These are phyloP conservation scores for Strix aluco DNA, from an alignment of 2,113 vertebrate genomes.

Conservation along the genomic window DNA sequence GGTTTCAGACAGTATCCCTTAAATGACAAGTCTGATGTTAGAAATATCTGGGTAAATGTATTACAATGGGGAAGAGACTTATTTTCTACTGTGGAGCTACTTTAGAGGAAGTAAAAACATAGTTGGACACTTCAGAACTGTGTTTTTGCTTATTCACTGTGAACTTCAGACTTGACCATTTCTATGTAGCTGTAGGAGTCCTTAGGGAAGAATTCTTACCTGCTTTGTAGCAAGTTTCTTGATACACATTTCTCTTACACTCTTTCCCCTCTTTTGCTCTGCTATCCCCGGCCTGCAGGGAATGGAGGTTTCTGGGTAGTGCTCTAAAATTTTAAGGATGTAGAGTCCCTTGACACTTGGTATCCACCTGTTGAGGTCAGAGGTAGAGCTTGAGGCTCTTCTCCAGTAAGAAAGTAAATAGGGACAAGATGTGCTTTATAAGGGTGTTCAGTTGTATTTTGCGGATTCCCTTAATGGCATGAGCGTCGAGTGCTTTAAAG, in stretches of 20 bases:
- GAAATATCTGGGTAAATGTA: neutral
- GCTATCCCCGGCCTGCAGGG: neutral
- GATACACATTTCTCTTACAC: neutral
- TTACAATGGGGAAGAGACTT: neutral
- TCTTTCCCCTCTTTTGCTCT: neutral
- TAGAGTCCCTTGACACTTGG: neutral
- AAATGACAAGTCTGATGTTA: neutral
- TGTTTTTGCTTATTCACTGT: neutral
- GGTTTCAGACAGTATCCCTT: neutral
- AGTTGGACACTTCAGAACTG: neutral
- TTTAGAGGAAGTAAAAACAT: neutral
- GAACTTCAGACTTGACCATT: neutral
- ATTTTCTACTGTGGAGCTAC: neutral
- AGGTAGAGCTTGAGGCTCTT: neutral
- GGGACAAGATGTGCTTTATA: neutral
- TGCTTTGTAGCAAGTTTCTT: neutral
- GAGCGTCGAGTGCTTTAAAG: neutral
- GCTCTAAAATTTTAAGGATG: neutral
- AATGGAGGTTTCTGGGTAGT: neutral
- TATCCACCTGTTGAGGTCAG: neutral
- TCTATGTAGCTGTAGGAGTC: neutral
- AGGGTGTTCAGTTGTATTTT: neutral
- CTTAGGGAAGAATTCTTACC: neutral
- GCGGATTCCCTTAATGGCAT: neutral
- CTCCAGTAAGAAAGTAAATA: neutral